Conservation (phyloP, 2,888 invertebrate genomes). For the Amorpha juglandis region DNA sequence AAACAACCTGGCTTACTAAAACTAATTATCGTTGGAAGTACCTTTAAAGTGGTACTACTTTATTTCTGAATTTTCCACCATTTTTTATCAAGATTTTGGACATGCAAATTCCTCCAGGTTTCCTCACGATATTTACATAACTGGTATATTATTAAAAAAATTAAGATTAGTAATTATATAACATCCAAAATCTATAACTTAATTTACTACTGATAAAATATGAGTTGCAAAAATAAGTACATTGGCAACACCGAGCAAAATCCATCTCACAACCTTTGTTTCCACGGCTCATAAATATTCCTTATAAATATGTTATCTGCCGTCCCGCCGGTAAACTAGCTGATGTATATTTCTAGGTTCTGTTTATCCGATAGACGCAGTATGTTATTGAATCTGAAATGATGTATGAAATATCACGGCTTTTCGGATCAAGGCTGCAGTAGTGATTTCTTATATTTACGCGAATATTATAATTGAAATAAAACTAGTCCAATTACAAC, state of each 20-base stretch:
- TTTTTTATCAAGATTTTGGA: no score
- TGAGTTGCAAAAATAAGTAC: neutral
- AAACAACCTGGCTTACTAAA: no score
- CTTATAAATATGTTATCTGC: conserved; percentile 37
- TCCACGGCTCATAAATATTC: conserved; percentile 35
- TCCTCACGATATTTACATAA: no score
- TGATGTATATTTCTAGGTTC: conserved; percentile 4
- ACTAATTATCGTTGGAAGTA: no score
- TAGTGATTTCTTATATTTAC: neutral
- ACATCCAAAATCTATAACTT: no score
- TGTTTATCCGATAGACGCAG: conserved; percentile 25
- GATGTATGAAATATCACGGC: neutral
- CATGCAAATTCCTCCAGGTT: no score
- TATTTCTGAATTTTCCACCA: no score
- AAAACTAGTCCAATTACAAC: no score
- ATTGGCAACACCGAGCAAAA: neutral
- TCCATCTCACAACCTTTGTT: conserved; percentile 1
- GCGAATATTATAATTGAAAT: no score
- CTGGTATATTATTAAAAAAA: no score
- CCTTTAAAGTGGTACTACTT: no score
- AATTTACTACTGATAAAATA: neutral
- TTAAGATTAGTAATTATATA: no score
- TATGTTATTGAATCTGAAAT: conserved; percentile 14
- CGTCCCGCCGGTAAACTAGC: conserved; percentile 30
- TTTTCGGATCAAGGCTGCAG: neutral